Evolutionary conservation across 2,113 vertebrate species (phyloP).

Genomic region (Glaucidium brasilianum): DNA sequence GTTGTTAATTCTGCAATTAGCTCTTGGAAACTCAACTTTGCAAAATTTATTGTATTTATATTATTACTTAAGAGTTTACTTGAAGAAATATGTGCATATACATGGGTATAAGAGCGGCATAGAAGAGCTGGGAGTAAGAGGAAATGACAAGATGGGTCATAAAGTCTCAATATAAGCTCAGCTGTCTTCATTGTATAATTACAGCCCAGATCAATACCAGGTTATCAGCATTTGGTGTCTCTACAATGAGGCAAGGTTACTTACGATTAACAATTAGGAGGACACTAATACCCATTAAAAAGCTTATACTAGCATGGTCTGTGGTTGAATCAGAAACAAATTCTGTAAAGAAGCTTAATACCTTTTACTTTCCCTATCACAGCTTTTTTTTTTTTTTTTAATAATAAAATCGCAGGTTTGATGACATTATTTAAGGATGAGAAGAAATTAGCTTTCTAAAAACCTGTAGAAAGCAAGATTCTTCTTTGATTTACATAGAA

Average conservation of each 20-base stretch:
- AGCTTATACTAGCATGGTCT: background rate
- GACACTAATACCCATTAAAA: background rate
- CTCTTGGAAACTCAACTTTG: background rate
- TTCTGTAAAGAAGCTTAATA: background rate
- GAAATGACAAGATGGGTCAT: background rate
- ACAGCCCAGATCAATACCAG: background rate
- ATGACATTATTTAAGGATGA: background rate
- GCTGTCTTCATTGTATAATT: background rate
- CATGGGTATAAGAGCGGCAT: background rate
- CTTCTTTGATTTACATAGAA: background rate
- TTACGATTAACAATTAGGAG: background rate
- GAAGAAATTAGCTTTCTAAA: background rate
- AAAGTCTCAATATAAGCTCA: background rate
- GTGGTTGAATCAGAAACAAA: background rate
- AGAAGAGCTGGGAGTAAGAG: background rate
- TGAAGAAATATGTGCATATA: background rate
- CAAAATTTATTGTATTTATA: background rate
- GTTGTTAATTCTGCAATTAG: background rate
- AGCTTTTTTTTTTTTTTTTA: background rate
- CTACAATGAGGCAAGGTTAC: background rate
- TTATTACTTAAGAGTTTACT: background rate
- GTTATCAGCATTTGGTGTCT: background rate
- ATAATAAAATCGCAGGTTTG: background rate
- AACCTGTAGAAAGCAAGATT: background rate
- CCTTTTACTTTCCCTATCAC: background rate